A percentile compares a stretch with the other conserved stretches of the same genome.
Conservation (phyloP, 2,797 vertebrate genomes). For the Phaenicophaeus curvirostris region DNA sequence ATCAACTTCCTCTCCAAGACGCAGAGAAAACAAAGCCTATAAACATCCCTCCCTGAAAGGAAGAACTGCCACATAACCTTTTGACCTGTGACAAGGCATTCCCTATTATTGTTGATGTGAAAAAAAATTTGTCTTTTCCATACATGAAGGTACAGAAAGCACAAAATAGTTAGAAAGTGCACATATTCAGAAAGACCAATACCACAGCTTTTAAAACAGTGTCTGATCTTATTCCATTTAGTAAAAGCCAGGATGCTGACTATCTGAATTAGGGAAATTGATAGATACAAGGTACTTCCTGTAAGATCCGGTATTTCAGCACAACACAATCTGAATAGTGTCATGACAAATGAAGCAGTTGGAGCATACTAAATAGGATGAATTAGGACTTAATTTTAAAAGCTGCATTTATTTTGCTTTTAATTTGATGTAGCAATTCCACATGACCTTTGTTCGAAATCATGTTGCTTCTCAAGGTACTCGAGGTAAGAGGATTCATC, state of each 20-base stretch:
- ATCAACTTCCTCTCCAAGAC: constrained; percentile 18
- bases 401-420: not conserved
- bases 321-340: not conserved
- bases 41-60: not conserved
- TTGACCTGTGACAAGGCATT: constrained; percentile 5
- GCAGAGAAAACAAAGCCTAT: not conserved
- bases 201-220: not conserved
- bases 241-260: not conserved
- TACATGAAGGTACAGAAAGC: not conserved
- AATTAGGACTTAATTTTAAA: not conserved
- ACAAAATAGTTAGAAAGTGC: not conserved
- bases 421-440: not conserved
- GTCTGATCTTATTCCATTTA: not conserved
- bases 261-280: not conserved
- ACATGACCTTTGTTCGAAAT: not conserved
- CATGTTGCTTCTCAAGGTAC: not conserved
- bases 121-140: not conserved
- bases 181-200: not conserved
- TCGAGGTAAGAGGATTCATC: constrained; percentile 7
- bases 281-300: not conserved
- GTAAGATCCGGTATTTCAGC: constrained; percentile 6
- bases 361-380: not conserved
- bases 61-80: constrained; percentile 46
- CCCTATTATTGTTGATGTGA: not conserved
- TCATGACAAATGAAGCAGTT: not conserved